Percentiles rank a stretch among this genome's conserved stretches.
phyloP scores from a whole-genome alignment of 2,797 vertebrate genomes.

The Acanthurus lineatus region DNA sequence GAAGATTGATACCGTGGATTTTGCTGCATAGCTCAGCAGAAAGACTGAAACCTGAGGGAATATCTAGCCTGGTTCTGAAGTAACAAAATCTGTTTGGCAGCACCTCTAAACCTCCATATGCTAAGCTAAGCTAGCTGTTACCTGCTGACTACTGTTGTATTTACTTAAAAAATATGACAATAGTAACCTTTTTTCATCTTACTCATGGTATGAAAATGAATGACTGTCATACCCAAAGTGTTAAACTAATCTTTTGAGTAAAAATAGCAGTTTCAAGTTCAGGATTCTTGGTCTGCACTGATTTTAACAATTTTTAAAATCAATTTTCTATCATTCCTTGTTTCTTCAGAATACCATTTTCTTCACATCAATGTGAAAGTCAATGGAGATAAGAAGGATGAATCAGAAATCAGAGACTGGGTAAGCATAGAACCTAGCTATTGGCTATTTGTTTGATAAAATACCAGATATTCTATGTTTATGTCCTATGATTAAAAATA shows the following conservation, averaged over 20 bases:
- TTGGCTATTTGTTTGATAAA: neutral
- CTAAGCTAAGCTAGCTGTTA: no score
- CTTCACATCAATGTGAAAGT: conserved; percentile 65
- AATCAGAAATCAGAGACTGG: conserved; percentile 61
- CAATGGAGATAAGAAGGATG: conserved; percentile 14
- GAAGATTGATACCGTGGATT: neutral
- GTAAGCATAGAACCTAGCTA: conserved; percentile 57
- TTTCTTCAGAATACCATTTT: conserved; percentile 65
- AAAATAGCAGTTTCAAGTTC: neutral
- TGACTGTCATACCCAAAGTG: neutral
- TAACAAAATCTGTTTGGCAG: no score
- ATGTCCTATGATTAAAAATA: neutral
- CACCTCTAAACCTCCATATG: no score
- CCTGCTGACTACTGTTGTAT: no score
- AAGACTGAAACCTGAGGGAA: no score
- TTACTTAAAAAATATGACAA: no score
- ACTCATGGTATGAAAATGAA: neutral
- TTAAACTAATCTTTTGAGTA: neutral
- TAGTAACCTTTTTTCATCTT: neutral
- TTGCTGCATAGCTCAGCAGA: no score
- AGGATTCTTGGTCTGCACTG: neutral
- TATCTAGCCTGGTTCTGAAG: no score
- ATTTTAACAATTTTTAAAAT: neutral
- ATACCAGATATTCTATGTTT: neutral
- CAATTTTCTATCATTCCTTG: neutral